Evolutionary conservation across 35 echinoderm and acorn worm genomes (phyloP), one percentile per base, ranked within the genome.

Genomic region (Apostichopus californicus): DNA sequence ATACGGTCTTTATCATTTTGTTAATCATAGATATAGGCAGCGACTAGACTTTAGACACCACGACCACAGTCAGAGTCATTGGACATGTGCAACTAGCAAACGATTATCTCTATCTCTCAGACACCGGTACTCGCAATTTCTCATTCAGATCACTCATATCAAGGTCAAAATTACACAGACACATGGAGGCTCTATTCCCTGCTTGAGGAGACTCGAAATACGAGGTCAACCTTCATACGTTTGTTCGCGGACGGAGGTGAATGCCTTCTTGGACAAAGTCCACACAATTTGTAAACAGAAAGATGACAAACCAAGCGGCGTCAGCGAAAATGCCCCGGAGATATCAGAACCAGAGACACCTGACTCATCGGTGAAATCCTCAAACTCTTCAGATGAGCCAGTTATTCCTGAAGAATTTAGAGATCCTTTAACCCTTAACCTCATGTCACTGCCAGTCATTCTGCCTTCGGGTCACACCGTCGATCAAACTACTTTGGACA

Each of bases 401-500:
- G 3, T 21, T 63, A 54, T 94, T 91, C 94, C 96, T 77, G 96
- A 98, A 28, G 97, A 99, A 28, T 99, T 99, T 90, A n/a, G 90
- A 15, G 97, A 99, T 79, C 93, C 95, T 13, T 95, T 99, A 55
- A 99, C 97, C 20, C 92, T 57, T 87, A 75, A 96, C 12, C 92
- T 99, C 26, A 96, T 99, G 93, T 57, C 94, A 24, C 54, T 96
- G 21, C 97, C 97, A 11, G 91, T 99, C 3, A 92, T 96, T 57
- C 66, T 99, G 9, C 97, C 97, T 13, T 99, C 97, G 0, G 97
- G 97, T 9, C 95, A 99, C 84, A 95, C 95, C 7, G 55, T 99
- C 12, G 95, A 99, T 92, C 92, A 95, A 59, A 92, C 88, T 68
- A 99, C 97, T 7, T 77, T 99, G 9, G 92, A 94, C 0, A 93